Base-by-base conservation (phyloP, 2,797 vertebrate genomes). In the Galagoides demidoff region DNA sequence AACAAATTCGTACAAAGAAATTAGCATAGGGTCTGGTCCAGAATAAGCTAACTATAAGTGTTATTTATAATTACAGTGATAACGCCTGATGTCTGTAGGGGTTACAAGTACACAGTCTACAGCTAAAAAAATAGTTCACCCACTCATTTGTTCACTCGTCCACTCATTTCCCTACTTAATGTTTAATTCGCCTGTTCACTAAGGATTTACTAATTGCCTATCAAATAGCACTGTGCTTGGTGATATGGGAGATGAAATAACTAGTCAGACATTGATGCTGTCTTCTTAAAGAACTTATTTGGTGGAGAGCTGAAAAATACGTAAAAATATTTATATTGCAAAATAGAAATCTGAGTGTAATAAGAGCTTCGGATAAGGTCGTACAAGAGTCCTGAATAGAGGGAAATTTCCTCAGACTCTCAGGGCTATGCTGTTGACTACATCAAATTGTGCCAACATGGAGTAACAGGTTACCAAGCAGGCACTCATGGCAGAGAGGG, bases 1-100 rank as follows among this genome's bases (percentile, higher is more conserved):
- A 63, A 74, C 16, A 94, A 77, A 82, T 92, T 92, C 25, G 63
- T 64, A 34, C 39, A 82, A 93, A 57, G 45, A 79, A 79, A 79
- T 70, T 76, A 89, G 63, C 79, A 79, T 52, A 88, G 37, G 43
- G 27, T 90, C n/a, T 77, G 6, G 12, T 13, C 3, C 49, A 82
- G 4, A 49, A 14, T 16, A 77, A 85, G 9, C 25, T 79, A 89
- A 79, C 25, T 79, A 7, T 17, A 76, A 83, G 11, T 55, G 14
- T 45, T 27, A 82, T 43, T 86, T 90, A 19, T 59, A 78, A 89
- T 76, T 52, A n/a, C 4, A 52, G 16, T 34, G 12, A 8, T n/a
- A 34, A 23, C 43, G 2, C 5, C 16, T 66, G 68, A 1, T 34
- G 55, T 52, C 77, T 20, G 19, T 29, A 39, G n/a, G 76, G 49